Conservation (phyloP, 2,888 invertebrate genomes). For the Carabus problematicus region DNA sequence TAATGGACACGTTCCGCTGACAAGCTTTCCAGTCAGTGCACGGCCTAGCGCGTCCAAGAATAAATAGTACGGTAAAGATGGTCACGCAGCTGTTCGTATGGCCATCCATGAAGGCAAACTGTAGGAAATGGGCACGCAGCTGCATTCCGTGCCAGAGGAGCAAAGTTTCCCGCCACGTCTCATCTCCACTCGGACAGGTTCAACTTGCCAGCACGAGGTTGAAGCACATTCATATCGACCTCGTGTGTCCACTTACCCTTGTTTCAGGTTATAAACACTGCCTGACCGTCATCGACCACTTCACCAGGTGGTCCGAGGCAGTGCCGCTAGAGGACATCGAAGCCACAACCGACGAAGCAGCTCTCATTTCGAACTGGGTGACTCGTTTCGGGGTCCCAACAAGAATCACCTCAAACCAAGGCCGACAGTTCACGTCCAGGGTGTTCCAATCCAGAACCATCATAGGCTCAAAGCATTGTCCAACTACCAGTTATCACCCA, state of each 20-base stretch:
- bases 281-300: conserved; percentile 49
- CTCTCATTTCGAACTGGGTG: too few species aligned
- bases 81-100: conserved; percentile 54
- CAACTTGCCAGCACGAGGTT: conserved; percentile 45
- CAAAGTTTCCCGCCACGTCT: conserved; percentile 52
- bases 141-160: conserved; percentile 53
- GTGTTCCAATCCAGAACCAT: too few species aligned
- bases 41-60: conserved; percentile 32
- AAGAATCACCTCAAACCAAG: too few species aligned
- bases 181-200: conserved; percentile 41
- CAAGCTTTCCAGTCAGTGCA: conserved; percentile 48
- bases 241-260: conserved; percentile 55
- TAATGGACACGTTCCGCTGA: conserved; percentile 35
- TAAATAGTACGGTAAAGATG: conserved; percentile 47
- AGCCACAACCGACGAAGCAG: background rate
- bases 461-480: too few species aligned
- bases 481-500: too few species aligned
- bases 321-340: conserved; percentile 43
- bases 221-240: conserved; percentile 54
- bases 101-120: conserved; percentile 53
- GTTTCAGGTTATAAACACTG: conserved; percentile 47
- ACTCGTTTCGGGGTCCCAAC: too few species aligned
- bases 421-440: too few species aligned
- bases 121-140: conserved; percentile 50
- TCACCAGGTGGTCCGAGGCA: conserved; percentile 48